Evolutionary conservation across 2,113 vertebrate genomes (phyloP).

Genomic region (Anseranas semipalmata): DNA sequence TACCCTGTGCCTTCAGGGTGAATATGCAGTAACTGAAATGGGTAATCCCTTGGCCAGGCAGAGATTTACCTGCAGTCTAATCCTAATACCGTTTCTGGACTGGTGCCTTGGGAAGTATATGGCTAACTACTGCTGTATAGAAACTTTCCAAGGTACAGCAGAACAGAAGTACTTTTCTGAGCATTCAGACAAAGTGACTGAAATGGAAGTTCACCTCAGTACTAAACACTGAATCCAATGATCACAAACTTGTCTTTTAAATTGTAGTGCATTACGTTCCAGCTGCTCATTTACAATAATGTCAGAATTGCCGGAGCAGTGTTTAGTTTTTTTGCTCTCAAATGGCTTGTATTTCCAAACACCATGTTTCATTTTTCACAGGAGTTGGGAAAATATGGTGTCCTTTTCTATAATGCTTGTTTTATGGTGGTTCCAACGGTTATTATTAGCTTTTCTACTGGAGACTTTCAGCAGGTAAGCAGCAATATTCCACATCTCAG

Average conservation of each 20-base stretch:
- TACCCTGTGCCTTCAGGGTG: background rate
- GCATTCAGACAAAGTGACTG: background rate
- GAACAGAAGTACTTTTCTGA: background rate
- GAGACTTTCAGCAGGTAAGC: constrained; percentile 87
- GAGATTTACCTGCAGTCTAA: background rate
- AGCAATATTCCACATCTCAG: background rate
- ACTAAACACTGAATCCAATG: background rate
- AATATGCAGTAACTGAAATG: background rate
- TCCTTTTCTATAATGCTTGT: constrained; percentile 93
- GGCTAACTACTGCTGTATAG: background rate
- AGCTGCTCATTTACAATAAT: background rate
- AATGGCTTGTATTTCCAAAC: background rate
- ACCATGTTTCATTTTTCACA: constrained; percentile 47
- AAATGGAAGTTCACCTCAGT: background rate
- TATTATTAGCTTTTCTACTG: constrained; percentile 82
- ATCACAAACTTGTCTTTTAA: background rate
- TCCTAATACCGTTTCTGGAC: background rate
- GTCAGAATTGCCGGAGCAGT: background rate
- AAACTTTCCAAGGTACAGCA: background rate
- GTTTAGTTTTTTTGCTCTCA: background rate
- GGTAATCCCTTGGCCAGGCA: background rate
- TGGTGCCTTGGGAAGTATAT: background rate
- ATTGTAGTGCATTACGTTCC: background rate
- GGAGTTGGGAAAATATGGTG: constrained; percentile 90
- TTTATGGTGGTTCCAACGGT: constrained; percentile 88